These are phyloP conservation scores for Andricus grossulariae DNA, from an alignment of 1,140 invertebrate genomes.

Conservation along the genomic window DNA sequence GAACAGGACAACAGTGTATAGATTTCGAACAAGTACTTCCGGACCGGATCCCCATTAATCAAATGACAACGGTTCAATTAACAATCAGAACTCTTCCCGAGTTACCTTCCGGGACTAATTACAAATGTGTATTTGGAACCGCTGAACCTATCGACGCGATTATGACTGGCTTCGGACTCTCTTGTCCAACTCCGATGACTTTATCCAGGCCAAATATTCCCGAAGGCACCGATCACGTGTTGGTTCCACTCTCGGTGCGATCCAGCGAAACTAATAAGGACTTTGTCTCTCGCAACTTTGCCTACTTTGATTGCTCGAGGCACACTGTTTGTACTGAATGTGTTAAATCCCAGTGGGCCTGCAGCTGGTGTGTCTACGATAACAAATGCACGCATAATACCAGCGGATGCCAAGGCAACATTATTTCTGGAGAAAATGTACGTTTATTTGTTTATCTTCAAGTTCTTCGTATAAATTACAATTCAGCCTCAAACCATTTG, in stretches of 20 bases:
- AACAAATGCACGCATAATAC: slow-evolving; percentile 95
- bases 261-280: slow-evolving; percentile 96
- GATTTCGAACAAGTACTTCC: slow-evolving; percentile 95
- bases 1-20: slow-evolving; percentile 94
- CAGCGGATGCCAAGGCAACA: slow-evolving; percentile 83
- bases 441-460: slow-evolving; percentile 63
- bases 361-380: slow-evolving; percentile 97
- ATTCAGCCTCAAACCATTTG: no score
- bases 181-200: slow-evolving; percentile 89
- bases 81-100: slow-evolving; percentile 93
- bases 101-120: slow-evolving; percentile 91
- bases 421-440: slow-evolving; percentile 90
- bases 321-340: slow-evolving; percentile 92
- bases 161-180: slow-evolving; percentile 86
- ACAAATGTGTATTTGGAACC: slow-evolving; percentile 93
- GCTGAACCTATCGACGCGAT: slow-evolving; percentile 90
- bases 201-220: slow-evolving; percentile 87
- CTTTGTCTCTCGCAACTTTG: slow-evolving; percentile 94
- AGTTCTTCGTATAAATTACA: not conserved
- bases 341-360: slow-evolving; percentile 92
- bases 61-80: slow-evolving; percentile 89
- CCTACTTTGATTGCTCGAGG: slow-evolving; percentile 94
- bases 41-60: slow-evolving; percentile 91
- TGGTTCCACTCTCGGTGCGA: slow-evolving; percentile 93
- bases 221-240: slow-evolving; percentile 89